Conservation (phyloP, 2,113 vertebrate genomes). For the Cromileptes altivelis region DNA sequence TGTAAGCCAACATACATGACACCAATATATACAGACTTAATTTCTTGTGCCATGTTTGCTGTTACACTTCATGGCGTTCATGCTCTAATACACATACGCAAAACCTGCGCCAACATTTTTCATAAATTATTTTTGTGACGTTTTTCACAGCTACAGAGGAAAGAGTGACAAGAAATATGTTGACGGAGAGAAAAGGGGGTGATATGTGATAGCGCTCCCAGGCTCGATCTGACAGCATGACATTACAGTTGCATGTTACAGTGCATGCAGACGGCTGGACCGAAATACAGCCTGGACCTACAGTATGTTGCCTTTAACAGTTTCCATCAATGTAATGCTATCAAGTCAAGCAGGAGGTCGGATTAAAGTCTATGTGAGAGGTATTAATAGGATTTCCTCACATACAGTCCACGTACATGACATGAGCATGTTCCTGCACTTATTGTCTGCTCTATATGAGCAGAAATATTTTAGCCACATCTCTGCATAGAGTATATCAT, state of each 20-base stretch:
- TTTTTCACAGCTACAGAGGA: constrained; percentile 16
- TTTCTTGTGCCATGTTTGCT: constrained; percentile 29
- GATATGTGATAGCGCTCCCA: background rate
- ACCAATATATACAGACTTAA: background rate
- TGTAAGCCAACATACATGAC: background rate
- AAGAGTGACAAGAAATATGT: background rate
- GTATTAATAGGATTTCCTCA: background rate
- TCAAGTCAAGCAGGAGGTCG: background rate
- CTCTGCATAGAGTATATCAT: too few relatives aligned
- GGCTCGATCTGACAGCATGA: background rate
- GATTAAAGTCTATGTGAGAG: background rate
- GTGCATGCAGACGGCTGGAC: background rate
- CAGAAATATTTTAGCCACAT: background rate
- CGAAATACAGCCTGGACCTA: background rate
- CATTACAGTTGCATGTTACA: background rate
- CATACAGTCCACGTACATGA: background rate
- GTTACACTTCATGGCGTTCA: constrained; percentile 9
- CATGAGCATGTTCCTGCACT: too few relatives aligned
- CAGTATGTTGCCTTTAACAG: background rate
- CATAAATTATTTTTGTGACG: constrained; percentile 13
- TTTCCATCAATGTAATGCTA: background rate
- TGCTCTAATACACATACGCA: constrained; percentile 19
- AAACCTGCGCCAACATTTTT: constrained; percentile 10
- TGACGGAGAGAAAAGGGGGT: background rate
- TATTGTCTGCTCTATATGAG: background rate